phyloP scores from a whole-genome alignment of 2,888 invertebrate genomes.

The Dyspetes luteomarginatus region DNA sequence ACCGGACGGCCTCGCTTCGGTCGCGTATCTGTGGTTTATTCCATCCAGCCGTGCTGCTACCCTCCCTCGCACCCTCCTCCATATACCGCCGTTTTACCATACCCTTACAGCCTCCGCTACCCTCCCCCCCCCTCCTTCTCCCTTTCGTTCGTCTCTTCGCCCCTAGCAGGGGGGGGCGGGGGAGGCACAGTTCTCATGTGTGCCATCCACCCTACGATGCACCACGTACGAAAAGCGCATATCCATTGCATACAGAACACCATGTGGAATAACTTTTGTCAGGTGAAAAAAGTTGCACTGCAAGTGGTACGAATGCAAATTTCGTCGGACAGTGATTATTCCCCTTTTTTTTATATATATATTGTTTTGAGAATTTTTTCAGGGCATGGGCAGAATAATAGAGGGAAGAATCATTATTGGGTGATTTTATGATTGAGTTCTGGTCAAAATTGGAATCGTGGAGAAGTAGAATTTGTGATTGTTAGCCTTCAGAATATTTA shows the following conservation, averaged over 20 bases:
- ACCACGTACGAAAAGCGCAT: background rate
- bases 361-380: too few relatives aligned
- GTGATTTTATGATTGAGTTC: too few relatives aligned
- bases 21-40: constrained; percentile 82
- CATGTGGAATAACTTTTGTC: background rate
- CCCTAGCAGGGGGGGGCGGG: background rate
- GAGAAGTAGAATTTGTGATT: too few relatives aligned
- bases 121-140: constrained; percentile 3
- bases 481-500: too few relatives aligned
- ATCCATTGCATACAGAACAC: background rate
- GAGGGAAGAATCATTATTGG: too few relatives aligned
- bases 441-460: too few relatives aligned
- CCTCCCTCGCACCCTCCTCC: constrained; percentile 52
- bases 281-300: background rate
- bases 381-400: too few relatives aligned
- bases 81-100: constrained; percentile 49
- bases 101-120: constrained; percentile 28
- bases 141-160: constrained; percentile 46
- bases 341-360: too few relatives aligned
- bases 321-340: too few relatives aligned
- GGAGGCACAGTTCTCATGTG: constrained; percentile 27
- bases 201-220: background rate
- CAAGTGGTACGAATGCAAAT: too few relatives aligned
- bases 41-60: constrained; percentile 73
- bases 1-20: constrained; percentile 66